Evolutionary conservation across 2,797 vertebrate genomes (phyloP).

Genomic region (Sebastes itinus): DNA sequence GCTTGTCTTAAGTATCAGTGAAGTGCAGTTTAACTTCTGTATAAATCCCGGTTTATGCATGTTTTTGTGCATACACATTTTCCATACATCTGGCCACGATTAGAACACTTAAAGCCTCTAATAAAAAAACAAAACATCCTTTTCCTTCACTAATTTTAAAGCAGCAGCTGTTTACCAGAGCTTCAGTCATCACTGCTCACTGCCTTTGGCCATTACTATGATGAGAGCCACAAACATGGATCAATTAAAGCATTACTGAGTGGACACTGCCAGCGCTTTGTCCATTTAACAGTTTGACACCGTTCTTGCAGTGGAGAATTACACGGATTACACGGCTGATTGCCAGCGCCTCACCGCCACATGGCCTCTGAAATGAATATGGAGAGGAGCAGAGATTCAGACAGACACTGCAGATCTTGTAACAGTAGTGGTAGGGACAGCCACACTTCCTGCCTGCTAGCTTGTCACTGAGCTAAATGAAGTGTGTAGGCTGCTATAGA

Average conservation of each 20-base stretch:
- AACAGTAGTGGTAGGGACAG: background rate
- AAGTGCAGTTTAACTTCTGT: background rate
- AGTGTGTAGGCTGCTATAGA: slow-evolving; percentile 7
- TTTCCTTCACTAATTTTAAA: background rate
- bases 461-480: slow-evolving; percentile 26
- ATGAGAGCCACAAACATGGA: slow-evolving; percentile 44
- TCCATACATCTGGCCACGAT: background rate
- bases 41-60: background rate
- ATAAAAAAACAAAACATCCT: background rate
- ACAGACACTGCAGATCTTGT: background rate
- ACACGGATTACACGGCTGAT: slow-evolving; percentile 62
- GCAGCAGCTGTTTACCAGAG: slow-evolving; percentile 7
- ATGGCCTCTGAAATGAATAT: slow-evolving; percentile 51
- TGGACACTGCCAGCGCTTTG: slow-evolving; percentile 62
- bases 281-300: slow-evolving; percentile 72
- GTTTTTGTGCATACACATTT: background rate
- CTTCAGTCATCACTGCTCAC: slow-evolving; percentile 4
- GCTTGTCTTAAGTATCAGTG: background rate
- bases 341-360: slow-evolving; percentile 48
- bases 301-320: slow-evolving; percentile 23
- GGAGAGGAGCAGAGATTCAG: slow-evolving; percentile 25
- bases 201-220: background rate
- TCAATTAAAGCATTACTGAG: slow-evolving; percentile 69
- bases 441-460: slow-evolving; percentile 13
- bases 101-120: background rate